A percentile compares a stretch with the other conserved stretches of the same genome.
phyloP scores from a whole-genome alignment of 2,888 invertebrate species.

The Resseliella maxima region DNA sequence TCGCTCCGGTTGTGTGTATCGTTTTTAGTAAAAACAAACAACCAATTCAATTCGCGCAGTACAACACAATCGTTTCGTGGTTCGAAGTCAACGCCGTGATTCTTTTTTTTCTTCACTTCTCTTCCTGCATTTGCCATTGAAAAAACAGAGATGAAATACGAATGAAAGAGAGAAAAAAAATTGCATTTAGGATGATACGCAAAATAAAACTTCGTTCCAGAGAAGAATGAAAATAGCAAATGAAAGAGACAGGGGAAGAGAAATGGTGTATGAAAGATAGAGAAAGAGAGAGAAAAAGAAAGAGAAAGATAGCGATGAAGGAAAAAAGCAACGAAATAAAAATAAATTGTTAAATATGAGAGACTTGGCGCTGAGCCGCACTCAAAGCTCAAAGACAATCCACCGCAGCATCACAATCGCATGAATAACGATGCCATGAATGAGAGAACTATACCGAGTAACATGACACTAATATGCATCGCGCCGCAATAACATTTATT shows the following conservation, averaged over 20 bases:
- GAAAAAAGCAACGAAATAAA: slow-evolving; percentile 35
- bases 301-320: not conserved
- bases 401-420: not conserved
- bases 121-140: not conserved
- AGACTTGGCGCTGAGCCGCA: slow-evolving; percentile 36
- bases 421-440: slow-evolving; percentile 36
- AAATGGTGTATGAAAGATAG: not conserved
- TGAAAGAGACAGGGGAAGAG: too few relatives aligned
- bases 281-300: not conserved
- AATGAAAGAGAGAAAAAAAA: not conserved
- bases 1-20: slow-evolving; percentile 45
- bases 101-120: too few relatives aligned
- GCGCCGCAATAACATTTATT: slow-evolving; percentile 47
- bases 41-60: slow-evolving; percentile 43
- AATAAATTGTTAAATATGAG: slow-evolving; percentile 49
- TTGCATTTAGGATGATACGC: slow-evolving; percentile 19
- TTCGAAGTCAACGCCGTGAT: not conserved
- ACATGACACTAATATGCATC: slow-evolving; percentile 48
- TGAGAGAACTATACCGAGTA: slow-evolving; percentile 38
- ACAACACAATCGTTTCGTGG: not conserved
- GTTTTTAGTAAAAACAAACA: slow-evolving; percentile 7
- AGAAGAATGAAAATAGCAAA: too few relatives aligned
- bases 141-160: not conserved
- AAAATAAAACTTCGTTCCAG: slow-evolving; percentile 23
- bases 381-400: not conserved